Base-by-base conservation (phyloP, 1,140 invertebrate species). In the Drosophila orena region DNA sequence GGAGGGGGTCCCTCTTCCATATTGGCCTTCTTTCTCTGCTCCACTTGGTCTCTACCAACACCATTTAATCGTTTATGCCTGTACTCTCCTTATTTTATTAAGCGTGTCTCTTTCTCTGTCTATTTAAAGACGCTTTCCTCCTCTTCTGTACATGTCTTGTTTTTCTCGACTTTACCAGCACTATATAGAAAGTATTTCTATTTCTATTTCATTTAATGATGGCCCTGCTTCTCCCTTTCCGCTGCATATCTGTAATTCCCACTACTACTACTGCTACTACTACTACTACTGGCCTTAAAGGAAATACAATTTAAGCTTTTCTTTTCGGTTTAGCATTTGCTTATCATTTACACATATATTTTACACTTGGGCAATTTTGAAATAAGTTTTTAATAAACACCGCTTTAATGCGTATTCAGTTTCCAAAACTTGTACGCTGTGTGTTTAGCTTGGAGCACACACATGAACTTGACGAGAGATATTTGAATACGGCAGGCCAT, bases 401-500 rank as follows among this genome's bases (percentile, higher is more conserved):
- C 2, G 30, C 30, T 30, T 30, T 10, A 30, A 30, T 30, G 2
- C 27, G 8, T 30, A 7, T 30, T 30, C 6, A 30, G 27, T 30
- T 30, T 7, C 2, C 27, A 2, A 30, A 30, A 30, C 6, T 30
- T 30, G 2, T 10, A 10, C 7, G 27, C 8, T 55, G 2, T 42
- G 10, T 17, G 15, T 55, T 55, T 17, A 17, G 17, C 17, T 1
- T 38, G 12, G 24, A 42, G 12, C 20, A n/a, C 14, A 56, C 27
- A 56, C 27, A 58, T 2, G 17, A 12, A 55, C 53, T 27, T 47
- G 44, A 10, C 11, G 24, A 12, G 10, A 30, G 38, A 46, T 58
- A 58, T 58, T 46, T 46, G 55, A 58, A 24, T 37, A 17, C 11
- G 2, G 14, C 22, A 6, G 2, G 27, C 15, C 40, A 44, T 14